phyloP scores from a whole-genome alignment of 2,113 vertebrate species.

The Callaeas wilsoni region DNA sequence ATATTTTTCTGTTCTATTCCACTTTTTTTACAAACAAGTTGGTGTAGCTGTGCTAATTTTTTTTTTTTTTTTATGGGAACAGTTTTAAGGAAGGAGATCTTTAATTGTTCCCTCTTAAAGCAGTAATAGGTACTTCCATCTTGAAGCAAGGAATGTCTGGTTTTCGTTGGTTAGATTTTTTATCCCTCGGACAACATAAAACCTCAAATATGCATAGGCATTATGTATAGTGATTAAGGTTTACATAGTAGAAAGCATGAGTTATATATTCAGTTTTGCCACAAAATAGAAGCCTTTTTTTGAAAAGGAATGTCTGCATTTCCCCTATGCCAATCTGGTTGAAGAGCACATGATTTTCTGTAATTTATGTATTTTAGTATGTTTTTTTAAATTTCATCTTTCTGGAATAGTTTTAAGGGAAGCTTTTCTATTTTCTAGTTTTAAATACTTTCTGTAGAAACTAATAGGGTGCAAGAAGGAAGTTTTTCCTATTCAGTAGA shows the following conservation, averaged over 20 bases:
- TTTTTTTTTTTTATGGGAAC: neutral
- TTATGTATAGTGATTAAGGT: constrained; percentile 45
- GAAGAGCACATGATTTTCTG: constrained; percentile 37
- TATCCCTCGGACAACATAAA: neutral
- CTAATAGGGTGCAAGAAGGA: neutral
- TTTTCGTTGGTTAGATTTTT: constrained; percentile 43
- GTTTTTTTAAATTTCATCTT: neutral
- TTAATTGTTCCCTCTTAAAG: constrained; percentile 1
- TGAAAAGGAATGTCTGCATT: constrained; percentile 10
- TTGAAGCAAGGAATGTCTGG: constrained; percentile 23
- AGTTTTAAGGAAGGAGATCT: neutral
- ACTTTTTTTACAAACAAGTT: neutral
- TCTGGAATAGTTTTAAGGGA: neutral
- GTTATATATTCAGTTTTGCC: constrained; percentile 53
- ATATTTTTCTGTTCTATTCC: neutral
- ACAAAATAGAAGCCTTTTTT: constrained; percentile 27
- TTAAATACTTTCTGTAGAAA: neutral
- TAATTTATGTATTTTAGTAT: constrained; percentile 6
- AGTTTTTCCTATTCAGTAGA: neutral
- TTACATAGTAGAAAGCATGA: constrained; percentile 53
- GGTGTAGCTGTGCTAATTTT: neutral
- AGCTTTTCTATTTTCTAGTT: neutral
- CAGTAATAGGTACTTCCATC: constrained; percentile 46
- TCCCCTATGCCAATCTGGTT: constrained; percentile 2
- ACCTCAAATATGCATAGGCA: constrained; percentile 60